phyloP scores from a whole-genome alignment of 92 coral and sea anemone species.

The Porites evermanni region DNA sequence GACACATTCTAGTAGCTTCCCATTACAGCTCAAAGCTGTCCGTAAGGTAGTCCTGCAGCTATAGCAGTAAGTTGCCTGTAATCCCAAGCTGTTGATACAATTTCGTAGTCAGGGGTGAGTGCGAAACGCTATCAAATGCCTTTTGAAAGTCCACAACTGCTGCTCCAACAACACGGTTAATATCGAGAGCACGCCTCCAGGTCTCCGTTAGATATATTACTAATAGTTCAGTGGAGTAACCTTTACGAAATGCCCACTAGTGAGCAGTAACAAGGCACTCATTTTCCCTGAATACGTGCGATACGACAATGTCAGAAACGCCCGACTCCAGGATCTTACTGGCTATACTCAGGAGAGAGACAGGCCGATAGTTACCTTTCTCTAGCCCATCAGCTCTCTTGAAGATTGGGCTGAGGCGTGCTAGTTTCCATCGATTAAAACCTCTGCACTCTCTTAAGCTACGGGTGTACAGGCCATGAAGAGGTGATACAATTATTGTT shows the following conservation, averaged over 20 bases:
- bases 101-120: slow-evolving; percentile 15
- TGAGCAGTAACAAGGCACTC: slow-evolving; percentile 10
- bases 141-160: slow-evolving; percentile 43
- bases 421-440: no score
- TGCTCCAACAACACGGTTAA: slow-evolving; percentile 10
- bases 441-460: no score
- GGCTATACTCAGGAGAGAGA: slow-evolving; percentile 4
- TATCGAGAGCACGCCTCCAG: slow-evolving; percentile 22
- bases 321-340: slow-evolving; percentile 8
- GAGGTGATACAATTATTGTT: no score
- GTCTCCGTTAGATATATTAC: slow-evolving; percentile 23
- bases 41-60: slow-evolving; percentile 1
- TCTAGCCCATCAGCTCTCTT: no score
- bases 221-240: slow-evolving; percentile 54
- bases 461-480: no score
- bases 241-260: slow-evolving; percentile 49
- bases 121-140: slow-evolving; percentile 12
- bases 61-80: neutral
- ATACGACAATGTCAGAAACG: neutral
- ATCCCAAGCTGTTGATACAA: slow-evolving; percentile 17
- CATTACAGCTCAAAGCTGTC: no score
- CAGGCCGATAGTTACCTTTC: no score
- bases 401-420: no score
- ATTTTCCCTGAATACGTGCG: neutral
- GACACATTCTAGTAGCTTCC: no score